Conservation (phyloP, 2,113 vertebrate species). For the Toxostoma redivivum region DNA sequence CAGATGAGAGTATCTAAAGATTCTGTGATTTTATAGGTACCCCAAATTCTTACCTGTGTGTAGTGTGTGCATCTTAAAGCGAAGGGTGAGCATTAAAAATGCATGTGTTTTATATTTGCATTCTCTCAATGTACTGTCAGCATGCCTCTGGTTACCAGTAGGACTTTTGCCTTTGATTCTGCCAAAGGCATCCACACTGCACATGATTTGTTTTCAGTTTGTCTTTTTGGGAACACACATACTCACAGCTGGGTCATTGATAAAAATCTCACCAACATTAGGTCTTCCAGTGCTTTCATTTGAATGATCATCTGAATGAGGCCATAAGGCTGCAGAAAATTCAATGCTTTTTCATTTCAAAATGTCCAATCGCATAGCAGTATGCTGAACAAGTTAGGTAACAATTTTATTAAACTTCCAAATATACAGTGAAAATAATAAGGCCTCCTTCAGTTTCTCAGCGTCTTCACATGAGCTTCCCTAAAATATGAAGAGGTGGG, state of each 20-base stretch:
- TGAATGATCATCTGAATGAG: neutral
- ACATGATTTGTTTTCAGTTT: neutral
- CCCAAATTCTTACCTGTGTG: neutral
- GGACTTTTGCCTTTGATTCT: neutral
- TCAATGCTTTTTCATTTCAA: neutral
- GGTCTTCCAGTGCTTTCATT: neutral
- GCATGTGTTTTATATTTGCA: neutral
- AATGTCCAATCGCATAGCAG: neutral
- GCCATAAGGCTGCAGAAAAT: neutral
- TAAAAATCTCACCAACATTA: neutral
- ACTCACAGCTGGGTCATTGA: neutral
- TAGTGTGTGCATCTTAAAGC: neutral
- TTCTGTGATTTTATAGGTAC: neutral
- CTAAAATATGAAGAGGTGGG: conserved; percentile 2
- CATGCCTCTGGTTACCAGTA: neutral
- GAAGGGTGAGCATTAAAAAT: neutral
- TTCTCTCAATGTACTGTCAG: neutral
- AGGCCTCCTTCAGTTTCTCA: neutral
- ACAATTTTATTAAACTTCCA: neutral
- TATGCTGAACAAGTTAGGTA: neutral
- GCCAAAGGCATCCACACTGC: neutral
- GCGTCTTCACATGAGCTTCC: neutral
- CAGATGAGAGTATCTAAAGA: neutral
- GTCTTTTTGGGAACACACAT: neutral
- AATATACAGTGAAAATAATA: neutral